Evolutionary conservation across 35 echinoderm and acorn worm genomes (phyloP), one percentile per base, ranked within the genome.

Genomic region (Lytechinus pictus): DNA sequence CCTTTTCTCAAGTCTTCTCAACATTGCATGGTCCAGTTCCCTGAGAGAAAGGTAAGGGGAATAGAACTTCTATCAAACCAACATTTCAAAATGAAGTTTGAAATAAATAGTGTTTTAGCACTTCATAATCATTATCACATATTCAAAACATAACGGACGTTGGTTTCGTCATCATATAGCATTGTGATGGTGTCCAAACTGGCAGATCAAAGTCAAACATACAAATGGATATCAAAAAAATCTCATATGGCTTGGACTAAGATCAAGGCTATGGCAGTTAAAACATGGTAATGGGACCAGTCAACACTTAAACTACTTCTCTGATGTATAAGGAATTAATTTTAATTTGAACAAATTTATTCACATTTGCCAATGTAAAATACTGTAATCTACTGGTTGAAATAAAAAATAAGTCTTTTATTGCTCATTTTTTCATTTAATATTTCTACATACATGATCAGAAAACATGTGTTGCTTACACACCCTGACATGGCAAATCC

Each of bases 21-120:
- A 92, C 98, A 99, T 99, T 3, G 98, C 98, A 94, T 99, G 98
- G 71, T 99, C 98, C 89, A 99, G 94, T 61, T 99, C 98, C 98
- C 98, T 99, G 87, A 29, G 16, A 33, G 4, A 95, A 90, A 52
- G 24, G 44, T 9, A 58, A 58, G 14, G n/a, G 66, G 4, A 79
- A n/a, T 24, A 79, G 66, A 79, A 79, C 19, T 79, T 71, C 56
- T 4, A 58, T 58, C 11, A 16, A 71, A 71, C 61, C 2, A 66
- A 6, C 2, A 71, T 24, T 71, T 71, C 9, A 71, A 71, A 44
- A 44, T 44, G 33, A 44, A 44, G 2, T 44, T 44, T 44, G 33
- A 1, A 44, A 44, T 44, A 1, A 44, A 44, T 44, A 44, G 33
- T 44, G 0, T 44, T 1, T 44, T 44, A 44, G 33, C 2, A 44